Percentiles rank a stretch among this genome's conserved stretches.
phyloP scores from a whole-genome alignment of 2,888 invertebrate species.

The Podotricha telesiphe region DNA sequence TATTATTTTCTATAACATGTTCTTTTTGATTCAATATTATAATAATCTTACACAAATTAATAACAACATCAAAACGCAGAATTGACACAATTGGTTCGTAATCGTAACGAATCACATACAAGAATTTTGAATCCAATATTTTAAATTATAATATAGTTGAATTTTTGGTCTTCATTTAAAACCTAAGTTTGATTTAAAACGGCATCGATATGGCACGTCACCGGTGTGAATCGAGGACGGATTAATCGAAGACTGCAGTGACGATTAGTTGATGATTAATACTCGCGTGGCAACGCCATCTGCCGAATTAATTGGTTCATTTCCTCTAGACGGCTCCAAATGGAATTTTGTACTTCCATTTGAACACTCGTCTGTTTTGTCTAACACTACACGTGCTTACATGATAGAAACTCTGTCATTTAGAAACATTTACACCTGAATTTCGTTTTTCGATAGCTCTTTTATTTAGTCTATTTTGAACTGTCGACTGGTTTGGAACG shows the following conservation, averaged over 20 bases:
- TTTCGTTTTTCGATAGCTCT: constrained; percentile 49
- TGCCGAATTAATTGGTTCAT: constrained; percentile 84
- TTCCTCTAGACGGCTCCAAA: constrained; percentile 80
- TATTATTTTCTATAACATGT: too few relatives aligned
- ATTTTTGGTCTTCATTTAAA: not conserved
- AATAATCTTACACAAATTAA: too few relatives aligned
- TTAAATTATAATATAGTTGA: not conserved
- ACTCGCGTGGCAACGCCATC: constrained; percentile 81
- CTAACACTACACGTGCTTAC: constrained; percentile 47
- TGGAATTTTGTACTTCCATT: constrained; percentile 65
- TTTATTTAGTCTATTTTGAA: constrained; percentile 40
- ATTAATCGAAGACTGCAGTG: constrained; percentile 83
- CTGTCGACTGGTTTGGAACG: constrained; percentile 36
- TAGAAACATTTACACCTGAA: constrained; percentile 63
- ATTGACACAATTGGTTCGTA: too few relatives aligned
- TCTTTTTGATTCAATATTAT: too few relatives aligned
- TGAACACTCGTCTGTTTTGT: constrained; percentile 70
- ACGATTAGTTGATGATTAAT: constrained; percentile 84
- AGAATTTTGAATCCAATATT: not conserved
- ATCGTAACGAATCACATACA: not conserved
- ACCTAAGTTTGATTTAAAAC: constrained; percentile 5
- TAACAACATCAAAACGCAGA: too few relatives aligned
- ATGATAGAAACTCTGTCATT: constrained; percentile 66
- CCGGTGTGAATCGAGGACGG: constrained; percentile 61
- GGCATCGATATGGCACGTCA: constrained; percentile 43